These are phyloP conservation scores for cattle (Bos taurus) DNA, from an alignment of 2,113 vertebrate genomes.

Conservation along the genomic window DNA sequence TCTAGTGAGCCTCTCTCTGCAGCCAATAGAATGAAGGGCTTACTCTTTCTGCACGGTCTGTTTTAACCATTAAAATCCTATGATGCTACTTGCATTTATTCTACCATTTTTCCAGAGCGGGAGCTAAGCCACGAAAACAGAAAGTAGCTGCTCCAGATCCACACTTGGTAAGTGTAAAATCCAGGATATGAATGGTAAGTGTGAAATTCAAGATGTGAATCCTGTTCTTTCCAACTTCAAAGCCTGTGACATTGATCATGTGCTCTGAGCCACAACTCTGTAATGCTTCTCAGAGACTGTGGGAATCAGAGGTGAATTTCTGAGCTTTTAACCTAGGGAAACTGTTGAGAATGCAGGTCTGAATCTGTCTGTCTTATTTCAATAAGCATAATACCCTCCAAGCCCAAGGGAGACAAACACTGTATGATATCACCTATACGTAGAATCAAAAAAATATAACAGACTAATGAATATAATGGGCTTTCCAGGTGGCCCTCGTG, in stretches of 20 bases:
- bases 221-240: neutral
- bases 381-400: neutral
- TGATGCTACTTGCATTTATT: neutral
- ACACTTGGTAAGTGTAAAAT: neutral
- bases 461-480: neutral
- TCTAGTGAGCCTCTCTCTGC: neutral
- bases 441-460: neutral
- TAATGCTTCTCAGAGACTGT: neutral
- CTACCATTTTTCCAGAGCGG: neutral
- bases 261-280: neutral
- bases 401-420: neutral
- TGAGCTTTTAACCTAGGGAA: neutral
- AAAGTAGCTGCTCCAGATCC: neutral
- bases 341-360: neutral
- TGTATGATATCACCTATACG: neutral
- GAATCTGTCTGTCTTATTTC: neutral
- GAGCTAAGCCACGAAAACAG: neutral
- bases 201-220: neutral
- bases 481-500: neutral
- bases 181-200: neutral
- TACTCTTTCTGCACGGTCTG: neutral
- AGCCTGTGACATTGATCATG: neutral
- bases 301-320: neutral
- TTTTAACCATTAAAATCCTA: neutral
- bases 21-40: neutral